Evolutionary conservation across 2,113 vertebrate species (phyloP).

Genomic region (Heterotilapia buettikoferi): DNA sequence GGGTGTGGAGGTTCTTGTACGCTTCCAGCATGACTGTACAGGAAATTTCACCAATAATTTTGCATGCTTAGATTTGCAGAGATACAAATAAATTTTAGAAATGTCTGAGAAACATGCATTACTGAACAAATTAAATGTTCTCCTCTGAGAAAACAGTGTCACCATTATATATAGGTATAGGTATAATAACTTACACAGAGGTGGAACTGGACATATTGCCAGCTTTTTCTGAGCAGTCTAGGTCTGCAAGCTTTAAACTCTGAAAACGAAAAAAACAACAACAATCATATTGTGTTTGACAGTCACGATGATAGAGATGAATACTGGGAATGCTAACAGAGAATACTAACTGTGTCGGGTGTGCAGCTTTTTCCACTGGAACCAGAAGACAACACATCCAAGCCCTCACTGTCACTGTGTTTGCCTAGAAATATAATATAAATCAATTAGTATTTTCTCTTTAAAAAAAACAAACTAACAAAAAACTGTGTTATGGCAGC

Average conservation of each 20-base stretch:
- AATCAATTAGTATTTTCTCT: not conserved
- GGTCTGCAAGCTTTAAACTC: slow-evolving; percentile 65
- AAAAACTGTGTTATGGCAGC: not conserved
- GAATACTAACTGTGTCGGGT: slow-evolving; percentile 24
- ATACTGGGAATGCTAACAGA: not conserved
- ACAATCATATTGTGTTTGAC: not conserved
- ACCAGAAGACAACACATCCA: not conserved
- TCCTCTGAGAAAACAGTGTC: not conserved
- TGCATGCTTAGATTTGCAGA: not conserved
- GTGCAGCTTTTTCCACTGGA: slow-evolving; percentile 7
- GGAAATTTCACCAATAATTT: not conserved
- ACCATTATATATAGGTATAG: not conserved
- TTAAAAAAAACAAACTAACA: not conserved
- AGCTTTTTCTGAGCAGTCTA: slow-evolving; percentile 17
- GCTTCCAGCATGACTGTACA: not conserved
- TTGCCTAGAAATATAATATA: slow-evolving; percentile 21
- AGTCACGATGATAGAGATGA: not conserved
- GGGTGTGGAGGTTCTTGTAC: not conserved
- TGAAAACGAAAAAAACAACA: slow-evolving; percentile 12
- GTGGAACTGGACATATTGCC: not conserved
- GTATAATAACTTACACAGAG: slow-evolving; percentile 52
- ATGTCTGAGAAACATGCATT: not conserved
- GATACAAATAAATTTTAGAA: not conserved
- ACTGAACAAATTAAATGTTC: not conserved
- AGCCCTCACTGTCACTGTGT: not conserved